Base-by-base conservation (phyloP, 2,113 vertebrate species). In the Azemiops feae region DNA sequence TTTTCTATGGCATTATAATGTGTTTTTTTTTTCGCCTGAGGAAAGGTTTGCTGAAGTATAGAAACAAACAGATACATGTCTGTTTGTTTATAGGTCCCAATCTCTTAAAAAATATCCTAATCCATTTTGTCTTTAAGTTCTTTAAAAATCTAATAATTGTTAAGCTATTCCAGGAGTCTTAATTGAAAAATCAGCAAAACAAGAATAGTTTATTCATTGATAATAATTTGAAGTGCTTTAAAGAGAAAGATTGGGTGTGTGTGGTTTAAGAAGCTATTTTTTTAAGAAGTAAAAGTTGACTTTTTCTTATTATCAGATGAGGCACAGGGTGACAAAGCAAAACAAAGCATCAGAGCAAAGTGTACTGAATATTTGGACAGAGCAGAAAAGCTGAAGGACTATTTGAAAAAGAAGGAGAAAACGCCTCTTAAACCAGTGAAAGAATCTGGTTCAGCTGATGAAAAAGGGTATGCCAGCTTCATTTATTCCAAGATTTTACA, bases 341-440 rank as follows among this genome's bases (percentile, higher is more conserved):
- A 99, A 94, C 97, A 98, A 8, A 99, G 98, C 95, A 99, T 99
- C 95, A 97, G 99, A 95, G 95, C 45, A 2, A 99, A 99, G 94
- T 99, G 99, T 96, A 96, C 97, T 1, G 98, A 99, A 90, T 99
- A 99, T 94, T 96, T 99, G 97, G 99, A 99, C 95, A 98, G 99
- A 97, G 99, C 99, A 58, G 99, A 99, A 96, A 98, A 99, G 94
- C 96, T 99, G 91, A 99, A 99, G 93, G 99, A 99, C 39, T 98
- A 99, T 96, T 97, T 99, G 95, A 99, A 99, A 96, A 99, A 99
- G 95, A 99, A 95, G 94, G 99, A 99, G 93, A 99, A 98, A 60
- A 97, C 97, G 55, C 92, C 97, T 30, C 97, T 98, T 85, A 99
- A 99, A 95, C 99, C 98, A 30, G 98, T 99, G 86, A 99, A 99